Base-by-base conservation (phyloP, 2,113 vertebrate species). In the Saguinus imperator region DNA sequence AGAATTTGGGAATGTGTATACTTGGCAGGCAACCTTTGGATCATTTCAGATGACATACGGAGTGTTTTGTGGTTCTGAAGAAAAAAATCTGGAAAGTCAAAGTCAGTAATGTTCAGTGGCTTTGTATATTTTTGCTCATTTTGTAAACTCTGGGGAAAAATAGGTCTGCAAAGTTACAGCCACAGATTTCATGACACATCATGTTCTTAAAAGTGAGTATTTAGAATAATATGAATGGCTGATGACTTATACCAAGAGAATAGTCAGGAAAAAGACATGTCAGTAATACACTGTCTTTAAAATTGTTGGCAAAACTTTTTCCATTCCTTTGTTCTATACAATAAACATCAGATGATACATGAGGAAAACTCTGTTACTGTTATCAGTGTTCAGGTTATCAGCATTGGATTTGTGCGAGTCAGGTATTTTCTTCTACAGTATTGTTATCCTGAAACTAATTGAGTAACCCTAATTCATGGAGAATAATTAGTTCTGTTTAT, bases 161-260 rank as follows among this genome's bases (percentile, higher is more conserved):
- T 40, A 81, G 23, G 79, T 77, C 76, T 79, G 77, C 45, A 87
- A 88, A 93, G 43, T 86, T 76, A 70, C 6, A 85, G 73, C 52
- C 87, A 89, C 57, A 94, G 66, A 40, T 93, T 96, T 94, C 85
- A 27, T 93, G 93, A 85, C n/a, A 94, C 18, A 58, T 52, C 5
- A 81, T 52, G 4, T 52, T 80, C 17, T 86, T 88, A 94, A 92
- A 94, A 88, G 61, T 92, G 58, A 95, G n/a, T 85, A 83, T 95
- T 96, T 95, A 80, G 88, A 94, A 89, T 91, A 93, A 92, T 76
- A 94, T 76, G 83, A 96, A 94, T 66, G 72, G 20, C 32, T 45
- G 2, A 21, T n/a, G 1, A 20, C 27, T 84, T 57, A 94, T 94
- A 40, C 8, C 32, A 82, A 10, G 32, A 83, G 58, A 89, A 73